A percentile compares a stretch with the other conserved stretches of the same genome.
These are phyloP conservation scores for Caenorhabditis tropicalis DNA, from an alignment of 1,140 invertebrate species.

Conservation along the genomic window DNA sequence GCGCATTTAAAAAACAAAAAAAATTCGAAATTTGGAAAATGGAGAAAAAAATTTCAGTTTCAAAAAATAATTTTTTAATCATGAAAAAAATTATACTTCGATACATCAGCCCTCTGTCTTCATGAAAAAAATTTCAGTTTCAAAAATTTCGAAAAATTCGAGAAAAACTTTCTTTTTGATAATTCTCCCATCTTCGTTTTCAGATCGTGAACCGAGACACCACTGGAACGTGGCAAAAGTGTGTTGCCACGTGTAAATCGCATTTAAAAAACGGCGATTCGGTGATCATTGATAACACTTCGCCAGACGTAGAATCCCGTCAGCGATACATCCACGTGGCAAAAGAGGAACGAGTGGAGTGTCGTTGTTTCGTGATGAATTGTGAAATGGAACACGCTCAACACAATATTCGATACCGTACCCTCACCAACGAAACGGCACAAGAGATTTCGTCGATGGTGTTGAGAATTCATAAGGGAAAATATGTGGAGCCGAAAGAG, in stretches of 20 bases:
- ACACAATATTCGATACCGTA: constrained; percentile 47
- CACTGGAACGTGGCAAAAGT: constrained; percentile 59
- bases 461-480: constrained; percentile 48
- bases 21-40: no score
- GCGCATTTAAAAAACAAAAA: no score
- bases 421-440: background rate
- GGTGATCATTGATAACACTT: constrained; percentile 53
- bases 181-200: background rate
- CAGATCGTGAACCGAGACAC: constrained; percentile 51
- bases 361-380: constrained; percentile 50
- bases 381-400: constrained; percentile 39
- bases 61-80: no score
- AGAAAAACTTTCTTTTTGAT: no score
- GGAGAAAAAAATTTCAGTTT: no score
- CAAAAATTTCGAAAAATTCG: background rate
- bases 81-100: no score
- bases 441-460: constrained; percentile 54
- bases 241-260: background rate
- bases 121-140: no score
- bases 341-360: background rate
- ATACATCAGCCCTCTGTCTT: no score
- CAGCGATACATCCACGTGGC: constrained; percentile 43
- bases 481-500: constrained; percentile 10
- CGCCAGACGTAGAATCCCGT: constrained; percentile 49
- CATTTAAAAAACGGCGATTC: constrained; percentile 45